These are phyloP conservation scores for Trichosurus vulpecula DNA, from an alignment of 2,797 vertebrate genomes.

Conservation along the genomic window DNA sequence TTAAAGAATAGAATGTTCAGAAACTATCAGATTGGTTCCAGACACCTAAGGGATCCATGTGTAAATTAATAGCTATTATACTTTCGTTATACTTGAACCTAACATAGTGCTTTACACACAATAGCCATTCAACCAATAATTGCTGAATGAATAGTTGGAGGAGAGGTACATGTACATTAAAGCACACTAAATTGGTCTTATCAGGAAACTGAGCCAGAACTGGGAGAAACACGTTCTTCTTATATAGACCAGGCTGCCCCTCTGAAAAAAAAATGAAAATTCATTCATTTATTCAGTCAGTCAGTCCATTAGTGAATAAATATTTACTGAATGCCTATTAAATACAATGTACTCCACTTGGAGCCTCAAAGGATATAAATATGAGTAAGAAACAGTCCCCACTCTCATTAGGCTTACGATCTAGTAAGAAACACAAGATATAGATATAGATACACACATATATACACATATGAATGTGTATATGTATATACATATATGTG, in stretches of 20 bases:
- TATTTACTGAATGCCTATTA: neutral
- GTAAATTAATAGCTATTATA: neutral
- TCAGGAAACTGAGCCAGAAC: neutral
- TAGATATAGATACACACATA: neutral
- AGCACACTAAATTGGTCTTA: neutral
- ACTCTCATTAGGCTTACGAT: neutral
- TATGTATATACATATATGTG: no score
- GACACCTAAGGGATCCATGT: neutral
- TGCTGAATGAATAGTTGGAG: neutral
- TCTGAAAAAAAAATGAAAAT: neutral
- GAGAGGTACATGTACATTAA: neutral
- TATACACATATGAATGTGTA: neutral
- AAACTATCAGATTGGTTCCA: constrained; percentile 6
- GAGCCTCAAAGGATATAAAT: neutral
- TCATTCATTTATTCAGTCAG: neutral
- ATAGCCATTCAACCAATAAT: neutral
- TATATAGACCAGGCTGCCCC: neutral
- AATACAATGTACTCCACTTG: neutral
- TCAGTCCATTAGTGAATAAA: neutral
- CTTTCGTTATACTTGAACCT: neutral
- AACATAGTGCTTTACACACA: neutral
- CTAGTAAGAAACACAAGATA: neutral
- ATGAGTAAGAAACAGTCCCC: neutral
- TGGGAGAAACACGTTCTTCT: neutral
- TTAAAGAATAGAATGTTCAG: constrained; percentile 21